Evolutionary conservation across 2,888 invertebrate species (phyloP), one percentile per base, ranked within the genome.

Genomic region (Globia sparganii): DNA sequence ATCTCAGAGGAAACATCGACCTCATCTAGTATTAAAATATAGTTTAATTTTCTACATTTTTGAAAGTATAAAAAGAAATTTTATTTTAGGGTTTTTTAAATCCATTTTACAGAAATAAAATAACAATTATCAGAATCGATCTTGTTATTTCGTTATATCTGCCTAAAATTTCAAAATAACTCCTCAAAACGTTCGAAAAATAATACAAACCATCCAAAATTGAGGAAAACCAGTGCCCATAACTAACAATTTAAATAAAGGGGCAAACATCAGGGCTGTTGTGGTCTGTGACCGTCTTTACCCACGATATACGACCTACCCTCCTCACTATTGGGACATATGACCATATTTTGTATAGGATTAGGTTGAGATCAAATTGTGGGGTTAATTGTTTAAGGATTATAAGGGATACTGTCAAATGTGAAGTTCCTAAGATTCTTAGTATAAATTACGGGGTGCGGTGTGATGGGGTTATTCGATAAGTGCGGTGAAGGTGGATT

Each of bases 301-400:
- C 46, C 83, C 46, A 85, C 88, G 76, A 89, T 84, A 89, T 88
- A 88, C 87, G 88, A 81, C 53, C 70, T 40, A 87, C 88, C 89
- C 89, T 88, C 62, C 76, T 88, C 87, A 88, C 77, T 80, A 86
- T 79, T 86, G 64, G 81, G 83, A 87, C 86, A 62, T 86, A 88
- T 88, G 85, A 76, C 84, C 87, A 88, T 88, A 90, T 90, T 86
- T 91, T 88, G 84, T 80, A 70, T 56, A 58, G 88, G 89, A 87
- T 91, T 91, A 91, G 82, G 81, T 79, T 65, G 75, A 86, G 85
- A 88, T 89, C 90, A 89, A 88, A 88, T 83, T 77, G 77, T 76
- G 56, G 73, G 85, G 88, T 87, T 87, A 88, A 89, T 89, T 86
- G 88, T 89, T 81, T 80, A 40, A 82, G 88, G 89, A 82, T 88